phyloP scores from a whole-genome alignment of 2,113 vertebrate genomes.

The Larimichthys polyactis region DNA sequence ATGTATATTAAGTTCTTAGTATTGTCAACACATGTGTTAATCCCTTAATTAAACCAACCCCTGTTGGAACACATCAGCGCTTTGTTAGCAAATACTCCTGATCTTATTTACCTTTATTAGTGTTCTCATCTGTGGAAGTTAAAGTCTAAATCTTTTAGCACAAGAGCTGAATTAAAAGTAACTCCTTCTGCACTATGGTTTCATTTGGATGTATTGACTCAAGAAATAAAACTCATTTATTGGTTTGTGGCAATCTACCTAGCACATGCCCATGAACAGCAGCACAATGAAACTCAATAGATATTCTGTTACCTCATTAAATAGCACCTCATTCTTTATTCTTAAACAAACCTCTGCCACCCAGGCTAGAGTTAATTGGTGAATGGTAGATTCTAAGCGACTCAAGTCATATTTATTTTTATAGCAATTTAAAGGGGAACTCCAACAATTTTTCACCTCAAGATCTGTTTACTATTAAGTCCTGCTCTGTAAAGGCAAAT shows the following conservation, averaged over 20 bases:
- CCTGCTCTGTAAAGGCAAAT: not conserved
- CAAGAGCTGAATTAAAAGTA: conserved; percentile 1
- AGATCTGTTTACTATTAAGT: not conserved
- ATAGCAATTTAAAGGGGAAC: not conserved
- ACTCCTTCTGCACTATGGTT: conserved; percentile 4
- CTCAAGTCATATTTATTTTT: not conserved
- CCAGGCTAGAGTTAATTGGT: not conserved
- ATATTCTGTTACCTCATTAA: not conserved
- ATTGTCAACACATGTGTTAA: conserved; percentile 46
- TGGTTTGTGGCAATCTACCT: not conserved
- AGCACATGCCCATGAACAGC: not conserved
- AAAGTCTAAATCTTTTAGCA: conserved; percentile 4
- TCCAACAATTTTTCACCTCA: not conserved
- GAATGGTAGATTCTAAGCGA: not conserved
- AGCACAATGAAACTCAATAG: not conserved
- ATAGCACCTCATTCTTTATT: not conserved
- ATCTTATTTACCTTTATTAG: conserved; percentile 54
- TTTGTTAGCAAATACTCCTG: conserved; percentile 46
- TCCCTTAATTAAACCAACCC: conserved; percentile 39
- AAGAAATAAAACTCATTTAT: not conserved
- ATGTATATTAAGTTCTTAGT: conserved; percentile 36
- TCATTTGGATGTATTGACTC: conserved; percentile 22
- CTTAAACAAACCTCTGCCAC: not conserved
- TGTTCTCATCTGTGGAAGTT: conserved; percentile 26
- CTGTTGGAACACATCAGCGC: conserved; percentile 29